Conservation (phyloP, 2,888 invertebrate species). For the Standfussiana lucernea region DNA sequence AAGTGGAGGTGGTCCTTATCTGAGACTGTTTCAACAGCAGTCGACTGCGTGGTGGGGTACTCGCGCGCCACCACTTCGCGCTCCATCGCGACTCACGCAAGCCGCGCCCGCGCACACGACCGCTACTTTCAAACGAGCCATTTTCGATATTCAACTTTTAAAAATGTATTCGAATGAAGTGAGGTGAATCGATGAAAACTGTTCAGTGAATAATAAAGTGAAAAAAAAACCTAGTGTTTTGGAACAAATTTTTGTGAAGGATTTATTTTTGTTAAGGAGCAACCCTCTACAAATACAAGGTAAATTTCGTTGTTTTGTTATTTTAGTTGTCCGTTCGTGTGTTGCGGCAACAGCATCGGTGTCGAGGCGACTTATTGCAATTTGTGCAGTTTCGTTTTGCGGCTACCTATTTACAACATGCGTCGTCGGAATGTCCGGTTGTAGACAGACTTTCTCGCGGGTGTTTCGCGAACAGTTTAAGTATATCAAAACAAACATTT, state of each 20-base stretch:
- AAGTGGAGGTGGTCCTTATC: slow-evolving; percentile 86
- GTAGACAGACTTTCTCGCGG: slow-evolving; percentile 79
- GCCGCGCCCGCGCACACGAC: slow-evolving; percentile 82
- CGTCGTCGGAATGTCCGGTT: slow-evolving; percentile 76
- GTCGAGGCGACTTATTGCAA: slow-evolving; percentile 79
- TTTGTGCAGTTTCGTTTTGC: slow-evolving; percentile 82
- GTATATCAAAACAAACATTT: slow-evolving; percentile 67
- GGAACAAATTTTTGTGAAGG: slow-evolving; percentile 77
- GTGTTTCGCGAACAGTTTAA: slow-evolving; percentile 71
- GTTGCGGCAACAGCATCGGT: slow-evolving; percentile 76
- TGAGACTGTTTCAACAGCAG: slow-evolving; percentile 81
- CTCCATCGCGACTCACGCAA: slow-evolving; percentile 80
- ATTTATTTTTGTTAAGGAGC: slow-evolving; percentile 77
- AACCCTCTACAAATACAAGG: slow-evolving; percentile 81
- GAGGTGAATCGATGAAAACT: slow-evolving; percentile 80
- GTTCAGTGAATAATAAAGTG: slow-evolving; percentile 73
- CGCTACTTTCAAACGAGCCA: slow-evolving; percentile 74
- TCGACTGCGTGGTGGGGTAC: slow-evolving; percentile 81
- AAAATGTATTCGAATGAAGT: slow-evolving; percentile 86
- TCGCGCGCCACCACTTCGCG: slow-evolving; percentile 78
- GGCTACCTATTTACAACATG: slow-evolving; percentile 85
- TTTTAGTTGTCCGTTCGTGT: slow-evolving; percentile 65
- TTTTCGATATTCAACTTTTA: slow-evolving; percentile 74
- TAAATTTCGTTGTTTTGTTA: slow-evolving; percentile 75
- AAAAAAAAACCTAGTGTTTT: slow-evolving; percentile 73